Evolutionary conservation across 1,140 invertebrate genomes (phyloP).

Genomic region (Orchestia grillus): DNA sequence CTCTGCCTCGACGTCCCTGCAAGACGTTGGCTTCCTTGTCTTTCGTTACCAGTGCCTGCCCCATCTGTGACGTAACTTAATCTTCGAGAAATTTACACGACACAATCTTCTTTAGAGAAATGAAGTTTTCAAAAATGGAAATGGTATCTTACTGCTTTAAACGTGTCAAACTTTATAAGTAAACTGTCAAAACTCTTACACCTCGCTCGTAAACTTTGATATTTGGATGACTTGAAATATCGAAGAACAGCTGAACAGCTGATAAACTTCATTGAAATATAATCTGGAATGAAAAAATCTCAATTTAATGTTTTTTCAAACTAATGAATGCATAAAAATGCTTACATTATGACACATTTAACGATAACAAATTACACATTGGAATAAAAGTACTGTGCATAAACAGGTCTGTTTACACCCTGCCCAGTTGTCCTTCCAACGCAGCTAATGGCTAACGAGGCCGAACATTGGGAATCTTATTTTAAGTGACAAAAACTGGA

Average conservation of each 20-base stretch:
- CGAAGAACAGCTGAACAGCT: background rate
- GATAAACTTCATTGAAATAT: background rate
- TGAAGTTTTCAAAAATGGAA: background rate
- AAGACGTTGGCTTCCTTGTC: constrained; percentile 2
- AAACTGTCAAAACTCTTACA: background rate
- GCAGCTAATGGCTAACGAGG: too few relatives aligned
- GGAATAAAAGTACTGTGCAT: too few relatives aligned
- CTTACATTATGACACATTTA: background rate
- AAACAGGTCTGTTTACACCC: too few relatives aligned
- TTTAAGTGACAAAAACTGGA: too few relatives aligned
- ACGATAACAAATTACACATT: too few relatives aligned
- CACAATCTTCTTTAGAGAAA: background rate
- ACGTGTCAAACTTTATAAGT: background rate
- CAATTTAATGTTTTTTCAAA: background rate
- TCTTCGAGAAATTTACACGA: background rate
- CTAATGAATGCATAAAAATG: background rate
- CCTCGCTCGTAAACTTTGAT: background rate
- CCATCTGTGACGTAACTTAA: background rate
- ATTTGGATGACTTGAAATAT: background rate
- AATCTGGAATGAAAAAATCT: background rate
- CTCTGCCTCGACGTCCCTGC: background rate
- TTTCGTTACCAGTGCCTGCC: constrained; percentile 11
- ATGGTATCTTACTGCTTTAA: background rate
- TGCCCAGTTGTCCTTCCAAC: too few relatives aligned
- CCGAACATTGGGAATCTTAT: too few relatives aligned